These are phyloP conservation scores for Ophion obscuratus DNA, from an alignment of 2,888 invertebrate genomes.

Conservation along the genomic window DNA sequence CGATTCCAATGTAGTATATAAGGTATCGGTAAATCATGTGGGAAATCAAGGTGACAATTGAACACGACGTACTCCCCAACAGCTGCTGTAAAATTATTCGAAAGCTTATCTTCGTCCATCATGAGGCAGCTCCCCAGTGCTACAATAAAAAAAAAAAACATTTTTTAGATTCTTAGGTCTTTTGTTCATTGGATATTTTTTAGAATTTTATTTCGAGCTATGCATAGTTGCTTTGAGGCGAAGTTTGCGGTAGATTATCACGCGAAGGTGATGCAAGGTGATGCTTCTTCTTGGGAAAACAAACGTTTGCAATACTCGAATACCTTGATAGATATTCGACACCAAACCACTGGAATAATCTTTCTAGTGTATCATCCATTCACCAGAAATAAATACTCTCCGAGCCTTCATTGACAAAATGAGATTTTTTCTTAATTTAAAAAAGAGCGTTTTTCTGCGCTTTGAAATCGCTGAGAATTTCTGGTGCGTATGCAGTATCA, in stretches of 20 bases:
- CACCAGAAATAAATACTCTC: background rate
- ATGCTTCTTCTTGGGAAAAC: slow-evolving; percentile 22
- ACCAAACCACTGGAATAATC: slow-evolving; percentile 46
- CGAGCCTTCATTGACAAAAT: slow-evolving; percentile 9
- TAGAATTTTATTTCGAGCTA: background rate
- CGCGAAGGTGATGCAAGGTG: slow-evolving; percentile 11
- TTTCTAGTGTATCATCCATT: slow-evolving; percentile 51
- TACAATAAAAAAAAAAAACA: slow-evolving; percentile 61
- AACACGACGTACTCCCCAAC: slow-evolving; percentile 92
- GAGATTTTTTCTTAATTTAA: slow-evolving; percentile 15
- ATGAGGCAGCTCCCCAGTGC: slow-evolving; percentile 78
- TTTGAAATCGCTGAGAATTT: no score
- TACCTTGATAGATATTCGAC: slow-evolving; percentile 52
- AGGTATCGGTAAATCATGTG: slow-evolving; percentile 93
- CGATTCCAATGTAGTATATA: slow-evolving; percentile 96
- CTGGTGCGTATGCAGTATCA: background rate
- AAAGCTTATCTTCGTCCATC: slow-evolving; percentile 81
- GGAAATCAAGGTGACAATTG: slow-evolving; percentile 94
- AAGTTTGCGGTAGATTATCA: slow-evolving; percentile 20
- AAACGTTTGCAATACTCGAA: slow-evolving; percentile 9
- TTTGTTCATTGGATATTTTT: background rate
- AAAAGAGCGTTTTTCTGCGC: background rate
- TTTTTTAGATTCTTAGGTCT: background rate
- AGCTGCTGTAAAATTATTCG: slow-evolving; percentile 86
- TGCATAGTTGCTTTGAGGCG: background rate